Evolutionary conservation across 2,888 invertebrate species (phyloP).

Genomic region (Acanthosepion esculentum): DNA sequence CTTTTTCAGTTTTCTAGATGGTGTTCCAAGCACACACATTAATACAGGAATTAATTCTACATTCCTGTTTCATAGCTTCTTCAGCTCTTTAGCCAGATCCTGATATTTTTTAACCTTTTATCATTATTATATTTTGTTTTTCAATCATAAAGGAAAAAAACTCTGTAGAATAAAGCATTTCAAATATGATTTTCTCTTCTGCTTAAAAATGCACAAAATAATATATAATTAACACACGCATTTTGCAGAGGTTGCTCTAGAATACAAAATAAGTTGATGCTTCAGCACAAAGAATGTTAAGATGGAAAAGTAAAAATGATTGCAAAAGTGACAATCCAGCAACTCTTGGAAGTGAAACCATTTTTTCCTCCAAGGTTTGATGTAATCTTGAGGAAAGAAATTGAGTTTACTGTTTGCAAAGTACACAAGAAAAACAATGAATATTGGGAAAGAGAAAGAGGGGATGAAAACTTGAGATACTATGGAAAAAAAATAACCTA

Average conservation of each 20-base stretch:
- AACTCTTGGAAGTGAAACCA: neutral
- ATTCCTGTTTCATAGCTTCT: too few species aligned
- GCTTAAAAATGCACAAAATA: too few species aligned
- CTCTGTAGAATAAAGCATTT: too few species aligned
- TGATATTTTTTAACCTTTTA: too few species aligned
- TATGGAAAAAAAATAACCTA: neutral
- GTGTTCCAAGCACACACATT: too few species aligned
- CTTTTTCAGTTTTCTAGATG: too few species aligned
- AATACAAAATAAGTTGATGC: neutral
- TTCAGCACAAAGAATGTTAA: neutral
- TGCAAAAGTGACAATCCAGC: neutral
- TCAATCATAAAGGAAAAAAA: too few species aligned
- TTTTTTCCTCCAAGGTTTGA: neutral
- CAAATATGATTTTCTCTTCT: too few species aligned
- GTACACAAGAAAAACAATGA: neutral
- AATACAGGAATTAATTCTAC: too few species aligned
- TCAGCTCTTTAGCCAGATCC: too few species aligned
- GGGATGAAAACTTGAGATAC: neutral
- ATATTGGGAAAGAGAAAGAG: neutral
- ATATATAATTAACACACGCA: neutral
- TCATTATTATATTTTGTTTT: too few species aligned
- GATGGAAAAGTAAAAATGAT: neutral
- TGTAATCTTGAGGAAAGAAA: slow-evolving; percentile 2
- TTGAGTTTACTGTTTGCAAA: slow-evolving; percentile 11
- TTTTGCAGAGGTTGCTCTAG: neutral